Percentiles rank a stretch among this genome's conserved stretches.
phyloP scores from a whole-genome alignment of 2,797 vertebrate species.

The Sebastes trivittatus region DNA sequence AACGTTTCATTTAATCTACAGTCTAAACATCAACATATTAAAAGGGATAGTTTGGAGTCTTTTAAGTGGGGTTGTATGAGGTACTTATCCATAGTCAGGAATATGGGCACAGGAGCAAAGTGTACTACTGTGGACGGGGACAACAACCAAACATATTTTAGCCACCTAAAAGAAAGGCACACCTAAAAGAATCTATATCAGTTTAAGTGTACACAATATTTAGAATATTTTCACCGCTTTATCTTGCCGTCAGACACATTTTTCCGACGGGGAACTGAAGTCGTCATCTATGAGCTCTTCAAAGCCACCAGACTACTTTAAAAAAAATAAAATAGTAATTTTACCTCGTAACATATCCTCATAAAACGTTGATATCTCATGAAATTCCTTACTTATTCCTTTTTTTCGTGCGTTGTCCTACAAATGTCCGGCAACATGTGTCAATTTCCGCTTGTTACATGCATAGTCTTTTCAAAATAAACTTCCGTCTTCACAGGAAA shows the following conservation, averaged over 20 bases:
- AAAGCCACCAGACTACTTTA: neutral
- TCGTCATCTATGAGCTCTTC: neutral
- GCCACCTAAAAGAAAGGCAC: neutral
- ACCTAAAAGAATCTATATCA: neutral
- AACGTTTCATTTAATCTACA: conserved; percentile 14
- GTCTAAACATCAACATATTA: neutral
- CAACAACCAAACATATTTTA: neutral
- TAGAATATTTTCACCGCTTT: neutral
- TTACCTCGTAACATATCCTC: too few species aligned
- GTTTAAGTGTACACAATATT: neutral
- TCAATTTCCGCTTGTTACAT: too few species aligned
- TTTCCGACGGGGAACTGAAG: neutral
- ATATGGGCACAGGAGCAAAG: neutral
- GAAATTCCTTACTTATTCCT: too few species aligned
- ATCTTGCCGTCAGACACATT: neutral
- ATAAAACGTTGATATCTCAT: too few species aligned
- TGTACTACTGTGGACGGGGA: neutral
- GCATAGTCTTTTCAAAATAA: too few species aligned
- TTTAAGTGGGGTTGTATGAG: neutral
- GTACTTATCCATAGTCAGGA: neutral
- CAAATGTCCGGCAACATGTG: too few species aligned
- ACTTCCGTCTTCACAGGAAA: too few species aligned
- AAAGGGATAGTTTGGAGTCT: neutral
- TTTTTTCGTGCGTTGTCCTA: too few species aligned
- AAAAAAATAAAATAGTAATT: neutral